Percentiles rank a stretch among this genome's conserved stretches.
Evolutionary conservation across 1,140 invertebrate species (phyloP).

Genomic region (Hylaeus anthracinus): DNA sequence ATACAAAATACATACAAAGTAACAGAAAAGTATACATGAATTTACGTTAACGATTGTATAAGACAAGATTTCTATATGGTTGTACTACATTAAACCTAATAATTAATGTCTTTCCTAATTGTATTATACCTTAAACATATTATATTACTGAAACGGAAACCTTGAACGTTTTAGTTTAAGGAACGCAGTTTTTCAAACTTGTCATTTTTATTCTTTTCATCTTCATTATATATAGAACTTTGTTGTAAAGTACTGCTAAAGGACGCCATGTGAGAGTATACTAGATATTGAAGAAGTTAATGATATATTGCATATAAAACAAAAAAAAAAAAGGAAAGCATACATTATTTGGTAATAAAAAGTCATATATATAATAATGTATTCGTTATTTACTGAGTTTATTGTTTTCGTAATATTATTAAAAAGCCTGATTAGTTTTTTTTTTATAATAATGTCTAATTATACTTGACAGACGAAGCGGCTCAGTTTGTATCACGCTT

Average conservation of each 20-base stretch:
- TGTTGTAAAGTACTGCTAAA: conserved; percentile 67
- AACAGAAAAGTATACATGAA: conserved; percentile 35
- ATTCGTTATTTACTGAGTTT: conserved; percentile 68
- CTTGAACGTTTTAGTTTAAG: conserved; percentile 58
- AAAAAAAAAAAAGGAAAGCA: conserved; percentile 59
- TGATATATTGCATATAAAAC: conserved; percentile 64
- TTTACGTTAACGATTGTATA: conserved; percentile 56
- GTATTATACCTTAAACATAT: conserved; percentile 69
- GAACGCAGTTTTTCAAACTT: conserved; percentile 18
- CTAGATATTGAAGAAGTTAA: conserved; percentile 64
- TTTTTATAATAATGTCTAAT: conserved; percentile 71
- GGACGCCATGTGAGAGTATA: conserved; percentile 64
- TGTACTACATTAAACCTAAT: conserved; percentile 65
- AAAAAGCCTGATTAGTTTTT: conserved; percentile 74
- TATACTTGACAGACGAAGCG: conserved; percentile 59
- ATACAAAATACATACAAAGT: conserved; percentile 41
- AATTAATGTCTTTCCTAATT: conserved; percentile 70
- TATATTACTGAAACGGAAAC: conserved; percentile 48
- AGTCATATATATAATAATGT: conserved; percentile 56
- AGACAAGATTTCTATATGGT: conserved; percentile 65
- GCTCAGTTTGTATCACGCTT: conserved; percentile 66
- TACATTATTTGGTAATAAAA: conserved; percentile 70
- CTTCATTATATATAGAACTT: conserved; percentile 56
- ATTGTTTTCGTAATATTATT: conserved; percentile 61
- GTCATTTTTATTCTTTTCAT: conserved; percentile 44